These are phyloP conservation scores for Halcyon malimbica DNA, from an alignment of 2,113 vertebrate genomes.

Conservation along the genomic window DNA sequence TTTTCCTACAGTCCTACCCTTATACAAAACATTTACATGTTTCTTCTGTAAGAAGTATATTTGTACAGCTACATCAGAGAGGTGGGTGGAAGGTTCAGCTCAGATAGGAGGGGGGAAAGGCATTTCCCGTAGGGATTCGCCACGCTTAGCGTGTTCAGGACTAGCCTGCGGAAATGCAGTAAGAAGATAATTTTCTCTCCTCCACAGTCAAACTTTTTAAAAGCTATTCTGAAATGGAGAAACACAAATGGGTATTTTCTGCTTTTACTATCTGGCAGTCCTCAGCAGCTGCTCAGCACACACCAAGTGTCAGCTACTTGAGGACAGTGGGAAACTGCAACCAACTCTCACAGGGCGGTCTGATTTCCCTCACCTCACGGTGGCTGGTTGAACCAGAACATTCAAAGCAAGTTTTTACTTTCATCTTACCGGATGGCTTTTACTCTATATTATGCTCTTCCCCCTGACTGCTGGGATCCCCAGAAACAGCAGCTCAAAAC, in stretches of 20 bases:
- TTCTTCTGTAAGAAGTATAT: background rate
- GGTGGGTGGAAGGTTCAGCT: background rate
- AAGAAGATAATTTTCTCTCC: background rate
- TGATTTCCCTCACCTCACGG: background rate
- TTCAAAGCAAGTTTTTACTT: background rate
- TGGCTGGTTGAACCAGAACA: background rate
- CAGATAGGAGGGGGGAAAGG: background rate
- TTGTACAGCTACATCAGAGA: background rate
- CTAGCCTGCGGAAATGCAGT: background rate
- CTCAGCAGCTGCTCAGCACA: background rate
- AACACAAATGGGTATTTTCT: background rate
- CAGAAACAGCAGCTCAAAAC: background rate
- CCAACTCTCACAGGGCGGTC: background rate
- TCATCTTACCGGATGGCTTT: background rate
- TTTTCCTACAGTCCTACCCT: background rate
- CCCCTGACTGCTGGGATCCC: background rate
- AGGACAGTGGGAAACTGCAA: background rate
- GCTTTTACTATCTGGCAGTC: background rate
- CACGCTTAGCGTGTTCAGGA: background rate
- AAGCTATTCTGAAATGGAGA: background rate
- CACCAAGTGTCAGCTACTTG: background rate
- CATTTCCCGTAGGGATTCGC: background rate
- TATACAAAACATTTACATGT: background rate
- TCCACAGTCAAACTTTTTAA: background rate
- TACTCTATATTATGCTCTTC: background rate